Evolutionary conservation across 1,140 invertebrate species (phyloP).

Genomic region (Sitodiplosis mosellana): DNA sequence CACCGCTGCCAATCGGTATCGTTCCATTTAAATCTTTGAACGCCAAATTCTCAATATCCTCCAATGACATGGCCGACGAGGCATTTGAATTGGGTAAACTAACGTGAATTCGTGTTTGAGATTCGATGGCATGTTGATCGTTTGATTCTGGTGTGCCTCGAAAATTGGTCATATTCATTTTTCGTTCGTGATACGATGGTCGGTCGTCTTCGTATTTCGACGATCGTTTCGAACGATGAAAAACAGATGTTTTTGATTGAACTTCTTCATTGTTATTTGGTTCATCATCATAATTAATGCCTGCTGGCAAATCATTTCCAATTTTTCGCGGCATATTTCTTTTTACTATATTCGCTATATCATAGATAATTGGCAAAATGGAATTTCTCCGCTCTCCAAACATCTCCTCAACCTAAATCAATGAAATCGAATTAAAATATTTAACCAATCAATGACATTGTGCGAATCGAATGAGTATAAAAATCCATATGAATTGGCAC

Average conservation of each 20-base stretch:
- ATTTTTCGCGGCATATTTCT: slow-evolving; percentile 2
- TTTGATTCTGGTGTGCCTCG: not conserved
- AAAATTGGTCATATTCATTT: slow-evolving; percentile 1
- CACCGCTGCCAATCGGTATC: slow-evolving; percentile 4
- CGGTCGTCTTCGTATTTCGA: not conserved
- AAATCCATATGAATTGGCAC: too few relatives aligned
- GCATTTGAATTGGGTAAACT: not conserved
- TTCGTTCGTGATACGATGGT: not conserved
- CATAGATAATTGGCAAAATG: slow-evolving; percentile 38
- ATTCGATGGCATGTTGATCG: not conserved
- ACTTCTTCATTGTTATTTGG: not conserved
- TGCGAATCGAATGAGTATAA: too few relatives aligned
- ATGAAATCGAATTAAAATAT: too few relatives aligned
- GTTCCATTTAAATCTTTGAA: slow-evolving; percentile 21
- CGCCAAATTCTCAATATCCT: slow-evolving; percentile 17
- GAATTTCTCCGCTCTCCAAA: slow-evolving; percentile 36
- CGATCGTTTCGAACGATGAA: not conserved
- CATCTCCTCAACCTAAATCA: slow-evolving; percentile 32
- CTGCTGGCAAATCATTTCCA: not conserved
- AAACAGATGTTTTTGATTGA: not conserved
- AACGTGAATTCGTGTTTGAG: not conserved
- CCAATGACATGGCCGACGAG: slow-evolving; percentile 1
- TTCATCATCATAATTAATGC: not conserved
- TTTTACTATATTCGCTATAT: slow-evolving; percentile 40
- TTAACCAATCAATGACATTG: too few relatives aligned